A percentile compares a stretch with the other conserved stretches of the same genome.
Conservation (phyloP, 2,113 vertebrate species). For the Callithrix jacchus region DNA sequence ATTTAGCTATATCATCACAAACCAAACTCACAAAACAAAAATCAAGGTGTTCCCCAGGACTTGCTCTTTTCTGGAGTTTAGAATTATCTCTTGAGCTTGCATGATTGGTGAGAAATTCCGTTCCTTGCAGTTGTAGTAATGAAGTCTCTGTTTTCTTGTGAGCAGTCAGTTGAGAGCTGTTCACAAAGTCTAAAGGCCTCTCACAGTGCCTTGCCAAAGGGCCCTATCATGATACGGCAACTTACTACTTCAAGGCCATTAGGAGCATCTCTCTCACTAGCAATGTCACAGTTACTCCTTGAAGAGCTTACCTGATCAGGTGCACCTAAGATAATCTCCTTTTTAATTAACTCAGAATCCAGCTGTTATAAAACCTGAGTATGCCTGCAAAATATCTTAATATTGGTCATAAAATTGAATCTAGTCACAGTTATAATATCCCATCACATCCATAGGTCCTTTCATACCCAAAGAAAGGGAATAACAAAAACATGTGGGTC, state of each 20-base stretch:
- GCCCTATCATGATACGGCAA: not conserved
- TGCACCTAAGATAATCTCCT: not conserved
- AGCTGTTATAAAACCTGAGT: not conserved
- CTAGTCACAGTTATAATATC: not conserved
- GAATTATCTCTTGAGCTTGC: not conserved
- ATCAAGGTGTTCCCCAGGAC: not conserved
- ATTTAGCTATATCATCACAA: not conserved
- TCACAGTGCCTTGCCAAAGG: not conserved
- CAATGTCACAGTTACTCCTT: not conserved
- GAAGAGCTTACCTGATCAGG: not conserved
- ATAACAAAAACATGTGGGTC: not conserved
- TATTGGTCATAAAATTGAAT: not conserved
- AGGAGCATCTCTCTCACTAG: not conserved
- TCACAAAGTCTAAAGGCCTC: not conserved
- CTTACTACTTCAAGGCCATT: not conserved
- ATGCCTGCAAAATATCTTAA: not conserved
- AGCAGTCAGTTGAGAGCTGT: not conserved
- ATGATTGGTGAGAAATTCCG: not conserved
- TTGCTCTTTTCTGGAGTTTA: not conserved
- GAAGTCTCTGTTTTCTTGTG: not conserved
- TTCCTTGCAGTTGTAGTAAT: not conserved
- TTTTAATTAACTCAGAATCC: slow-evolving; percentile 1
- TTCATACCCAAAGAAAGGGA: not conserved
- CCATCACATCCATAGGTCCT: not conserved
- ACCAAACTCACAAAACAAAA: not conserved